Conservation (phyloP, 2,888 invertebrate species). For the Zygaena filipendulae region DNA sequence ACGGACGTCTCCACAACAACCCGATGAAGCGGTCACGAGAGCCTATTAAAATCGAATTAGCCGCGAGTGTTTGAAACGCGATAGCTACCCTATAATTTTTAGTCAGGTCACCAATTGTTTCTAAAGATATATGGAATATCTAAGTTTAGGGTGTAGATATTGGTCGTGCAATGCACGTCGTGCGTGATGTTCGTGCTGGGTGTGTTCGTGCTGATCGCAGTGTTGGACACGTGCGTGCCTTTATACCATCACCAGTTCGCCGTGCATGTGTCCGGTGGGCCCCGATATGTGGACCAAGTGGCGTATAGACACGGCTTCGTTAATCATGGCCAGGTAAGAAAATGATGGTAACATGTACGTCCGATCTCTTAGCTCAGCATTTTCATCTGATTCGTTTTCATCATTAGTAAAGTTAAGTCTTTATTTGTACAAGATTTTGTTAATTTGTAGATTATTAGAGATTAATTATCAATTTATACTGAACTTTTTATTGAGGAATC, state of each 20-base stretch:
- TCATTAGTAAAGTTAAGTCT: too few species aligned
- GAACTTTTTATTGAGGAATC: too few species aligned
- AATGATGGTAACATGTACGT: slow-evolving; percentile 16
- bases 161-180: slow-evolving; percentile 51
- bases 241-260: slow-evolving; percentile 57
- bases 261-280: slow-evolving; percentile 44
- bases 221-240: slow-evolving; percentile 54
- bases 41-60: slow-evolving; percentile 24
- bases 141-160: slow-evolving; percentile 26
- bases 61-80: too few species aligned
- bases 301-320: slow-evolving; percentile 58
- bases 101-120: too few species aligned
- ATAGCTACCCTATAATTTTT: too few species aligned
- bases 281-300: slow-evolving; percentile 37
- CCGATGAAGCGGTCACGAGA: too few species aligned
- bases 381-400: too few species aligned
- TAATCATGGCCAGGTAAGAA: slow-evolving; percentile 62
- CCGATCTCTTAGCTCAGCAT: slow-evolving; percentile 16
- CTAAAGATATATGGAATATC: too few species aligned
- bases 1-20: slow-evolving; percentile 32
- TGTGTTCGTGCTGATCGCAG: slow-evolving; percentile 48
- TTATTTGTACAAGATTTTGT: too few species aligned
- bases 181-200: slow-evolving; percentile 50
- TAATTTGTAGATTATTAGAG: too few species aligned
- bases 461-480: too few species aligned